Evolutionary conservation across 2,113 vertebrate genomes (phyloP).

Genomic region (Amphilophus citrinellus): DNA sequence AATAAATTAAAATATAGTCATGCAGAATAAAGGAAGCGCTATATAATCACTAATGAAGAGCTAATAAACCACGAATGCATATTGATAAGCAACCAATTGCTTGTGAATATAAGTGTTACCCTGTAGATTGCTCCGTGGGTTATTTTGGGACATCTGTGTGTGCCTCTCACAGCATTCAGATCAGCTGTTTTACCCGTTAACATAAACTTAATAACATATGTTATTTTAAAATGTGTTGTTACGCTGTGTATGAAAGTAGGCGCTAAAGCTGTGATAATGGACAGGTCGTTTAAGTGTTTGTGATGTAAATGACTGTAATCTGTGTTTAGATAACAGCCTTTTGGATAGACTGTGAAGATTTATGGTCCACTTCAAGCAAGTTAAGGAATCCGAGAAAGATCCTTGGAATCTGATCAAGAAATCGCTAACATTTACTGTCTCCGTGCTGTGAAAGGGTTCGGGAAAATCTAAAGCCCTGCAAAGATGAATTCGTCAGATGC

Average conservation of each 20-base stretch:
- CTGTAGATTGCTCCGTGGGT: neutral
- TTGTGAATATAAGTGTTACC: neutral
- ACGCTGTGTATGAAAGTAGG: neutral
- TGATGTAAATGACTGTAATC: slow-evolving; percentile 58
- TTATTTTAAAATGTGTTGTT: slow-evolving; percentile 15
- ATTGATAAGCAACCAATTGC: neutral
- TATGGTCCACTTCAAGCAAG: slow-evolving; percentile 30
- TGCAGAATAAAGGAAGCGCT: neutral
- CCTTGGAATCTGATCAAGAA: neutral
- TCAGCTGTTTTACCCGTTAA: slow-evolving; percentile 6
- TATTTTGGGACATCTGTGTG: neutral
- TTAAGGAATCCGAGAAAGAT: neutral
- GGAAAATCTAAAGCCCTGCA: neutral
- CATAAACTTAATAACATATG: slow-evolving; percentile 52
- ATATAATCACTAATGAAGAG: neutral
- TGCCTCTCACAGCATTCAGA: neutral
- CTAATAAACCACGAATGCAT: slow-evolving; percentile 7
- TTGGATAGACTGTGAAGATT: slow-evolving; percentile 36
- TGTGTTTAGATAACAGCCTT: slow-evolving; percentile 46
- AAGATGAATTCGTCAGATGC: slow-evolving; percentile 38
- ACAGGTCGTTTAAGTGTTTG: slow-evolving; percentile 44
- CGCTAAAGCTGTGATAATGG: slow-evolving; percentile 30
- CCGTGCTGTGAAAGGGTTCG: neutral
- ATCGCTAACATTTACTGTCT: neutral
- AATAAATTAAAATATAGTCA: neutral